Base-by-base conservation (phyloP, 2,113 vertebrate species). In the Ophthalmolycus amberensis region DNA sequence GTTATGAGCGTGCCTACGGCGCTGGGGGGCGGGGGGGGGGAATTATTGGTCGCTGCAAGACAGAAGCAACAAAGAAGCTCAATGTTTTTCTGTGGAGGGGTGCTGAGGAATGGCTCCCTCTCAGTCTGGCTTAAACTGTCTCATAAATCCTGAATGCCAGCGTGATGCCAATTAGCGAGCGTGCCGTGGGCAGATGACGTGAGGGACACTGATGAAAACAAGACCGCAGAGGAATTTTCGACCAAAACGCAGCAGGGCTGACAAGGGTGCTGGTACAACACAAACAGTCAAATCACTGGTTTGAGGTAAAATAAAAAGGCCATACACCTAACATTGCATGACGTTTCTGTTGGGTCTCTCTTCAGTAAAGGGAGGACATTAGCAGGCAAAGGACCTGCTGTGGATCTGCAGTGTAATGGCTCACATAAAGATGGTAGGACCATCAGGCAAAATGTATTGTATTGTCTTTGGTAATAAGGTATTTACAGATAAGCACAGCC, bases 91-190 rank as follows among this genome's bases (percentile, higher is more conserved):
- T n/a, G 59, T 67, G 74, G 77, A 75, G 73, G 40, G 60, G 75
- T n/a, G 44, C 27, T 52, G 74, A 74, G 68, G 56, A 79, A 76
- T 27, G 80, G 46, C 66, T 78, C 75, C 44, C 75, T 63, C 72
- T 76, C 70, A 8, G 60, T 79, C 87, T 76, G 75, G 75, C 80
- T 80, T 65, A 56, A 85, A 88, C 42, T 15, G 46, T 77, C 87
- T 89, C 71, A 78, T 93, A 92, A 93, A 93, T 81, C 64, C 82
- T 50, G 78, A 34, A 64, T 73, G 73, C 70, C 80, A 85, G 87
- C 50, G 81, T 90, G 92, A 87, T 82, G 90, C 89, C 91, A 93
- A 93, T 93, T 93, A 94, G 79, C 4, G 64, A 38, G 58, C 72
- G 5, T 82, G 75, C 82, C 80, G 79, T 38, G 83, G 76, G 87